Conservation (phyloP, 2,888 invertebrate species). For the Neelides folsomi region DNA sequence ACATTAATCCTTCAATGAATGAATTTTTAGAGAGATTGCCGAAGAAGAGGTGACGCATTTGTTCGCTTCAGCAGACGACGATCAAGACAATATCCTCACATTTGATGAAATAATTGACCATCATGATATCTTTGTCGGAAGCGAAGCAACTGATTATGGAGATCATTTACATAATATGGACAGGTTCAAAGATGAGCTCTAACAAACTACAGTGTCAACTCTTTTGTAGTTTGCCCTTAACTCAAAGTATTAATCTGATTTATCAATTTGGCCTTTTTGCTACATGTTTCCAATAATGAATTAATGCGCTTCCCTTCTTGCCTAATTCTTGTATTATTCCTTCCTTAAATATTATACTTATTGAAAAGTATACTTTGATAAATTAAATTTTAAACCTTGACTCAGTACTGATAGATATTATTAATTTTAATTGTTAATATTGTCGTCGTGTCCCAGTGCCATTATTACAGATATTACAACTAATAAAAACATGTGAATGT, state of each 20-base stretch:
- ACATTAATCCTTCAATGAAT: not conserved
- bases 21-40: constrained; percentile 58
- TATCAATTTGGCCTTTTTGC: constrained; percentile 3
- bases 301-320: constrained; percentile 6
- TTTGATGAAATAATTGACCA: constrained; percentile 69
- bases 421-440: no score
- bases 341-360: no score
- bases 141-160: constrained; percentile 80
- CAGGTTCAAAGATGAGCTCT: constrained; percentile 66
- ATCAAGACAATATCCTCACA: constrained; percentile 64
- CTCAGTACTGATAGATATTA: no score
- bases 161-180: constrained; percentile 68
- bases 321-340: constrained; percentile 1
- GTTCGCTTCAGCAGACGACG: constrained; percentile 67
- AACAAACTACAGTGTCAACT: constrained; percentile 33
- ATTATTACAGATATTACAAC: no score
- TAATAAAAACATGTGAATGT: no score
- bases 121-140: constrained; percentile 80
- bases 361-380: no score
- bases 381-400: no score
- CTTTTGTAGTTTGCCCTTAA: no score
- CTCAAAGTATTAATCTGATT: no score
- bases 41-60: constrained; percentile 80
- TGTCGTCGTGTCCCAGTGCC: no score
- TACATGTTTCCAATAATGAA: constrained; percentile 5